Conservation (phyloP, 2,888 invertebrate genomes). For the Polylopha cassiicola region DNA sequence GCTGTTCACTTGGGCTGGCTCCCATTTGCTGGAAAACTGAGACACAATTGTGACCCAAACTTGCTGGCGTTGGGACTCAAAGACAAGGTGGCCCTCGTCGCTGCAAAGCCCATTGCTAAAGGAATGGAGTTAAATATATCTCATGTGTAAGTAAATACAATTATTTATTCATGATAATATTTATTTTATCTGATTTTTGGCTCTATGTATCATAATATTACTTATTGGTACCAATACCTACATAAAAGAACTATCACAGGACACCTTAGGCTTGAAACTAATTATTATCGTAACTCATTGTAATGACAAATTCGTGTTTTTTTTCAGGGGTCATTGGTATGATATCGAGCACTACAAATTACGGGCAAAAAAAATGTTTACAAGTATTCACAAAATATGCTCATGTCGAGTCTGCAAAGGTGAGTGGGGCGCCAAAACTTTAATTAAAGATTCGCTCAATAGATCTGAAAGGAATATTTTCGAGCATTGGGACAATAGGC, state of each 20-base stretch:
- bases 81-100: slow-evolving; percentile 17
- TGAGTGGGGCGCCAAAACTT: too few species aligned
- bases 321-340: slow-evolving; percentile 11
- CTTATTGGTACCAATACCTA: too few species aligned
- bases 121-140: slow-evolving; percentile 16
- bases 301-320: not conserved
- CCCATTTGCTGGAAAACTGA: slow-evolving; percentile 18
- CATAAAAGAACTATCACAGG: too few species aligned
- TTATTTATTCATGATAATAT: not conserved
- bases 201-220: too few species aligned
- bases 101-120: slow-evolving; percentile 17
- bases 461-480: too few species aligned
- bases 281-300: too few species aligned
- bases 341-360: not conserved
- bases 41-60: slow-evolving; percentile 18
- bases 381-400: slow-evolving; percentile 9
- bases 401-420: slow-evolving; percentile 6
- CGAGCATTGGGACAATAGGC: too few species aligned
- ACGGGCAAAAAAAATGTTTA: slow-evolving; percentile 4
- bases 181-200: too few species aligned
- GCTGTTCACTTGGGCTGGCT: slow-evolving; percentile 11
- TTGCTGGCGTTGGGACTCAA: slow-evolving; percentile 11
- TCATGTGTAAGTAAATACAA: slow-evolving; percentile 11
- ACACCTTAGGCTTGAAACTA: too few species aligned
- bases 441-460: too few species aligned